A percentile compares a stretch with the other conserved stretches of the same genome.
These are phyloP conservation scores for Pardosa pseudoannulata DNA, from an alignment of 2,888 invertebrate species.

Conservation along the genomic window DNA sequence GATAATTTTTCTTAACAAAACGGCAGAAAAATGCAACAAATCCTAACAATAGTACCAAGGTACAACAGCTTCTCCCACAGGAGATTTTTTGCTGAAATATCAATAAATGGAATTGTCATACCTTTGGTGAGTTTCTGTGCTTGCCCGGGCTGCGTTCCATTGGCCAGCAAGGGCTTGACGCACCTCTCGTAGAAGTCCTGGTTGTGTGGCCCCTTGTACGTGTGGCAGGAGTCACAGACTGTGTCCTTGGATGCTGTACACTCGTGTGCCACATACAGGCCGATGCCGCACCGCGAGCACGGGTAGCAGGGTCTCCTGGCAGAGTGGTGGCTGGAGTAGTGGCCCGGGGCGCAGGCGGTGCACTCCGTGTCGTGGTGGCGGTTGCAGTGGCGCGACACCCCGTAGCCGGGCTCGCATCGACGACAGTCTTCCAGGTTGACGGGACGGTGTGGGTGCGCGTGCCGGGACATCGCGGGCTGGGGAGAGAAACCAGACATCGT, in stretches of 20 bases:
- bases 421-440: constrained; percentile 33
- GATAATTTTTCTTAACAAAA: too few relatives aligned
- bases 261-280: constrained; percentile 69
- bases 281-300: constrained; percentile 71
- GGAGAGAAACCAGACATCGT: too few relatives aligned
- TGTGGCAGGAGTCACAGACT: constrained; percentile 73
- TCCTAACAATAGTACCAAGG: too few relatives aligned
- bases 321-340: constrained; percentile 69
- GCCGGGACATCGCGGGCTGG: constrained; percentile 51
- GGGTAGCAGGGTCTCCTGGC: constrained; percentile 61
- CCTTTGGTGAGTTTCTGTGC: constrained; percentile 29
- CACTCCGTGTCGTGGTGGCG: constrained; percentile 66
- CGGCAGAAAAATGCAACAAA: too few relatives aligned
- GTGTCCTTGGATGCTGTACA: constrained; percentile 71
- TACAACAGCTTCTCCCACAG: too few relatives aligned
- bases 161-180: constrained; percentile 26
- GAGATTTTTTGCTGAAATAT: too few relatives aligned
- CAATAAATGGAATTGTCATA: too few relatives aligned
- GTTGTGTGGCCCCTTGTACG: constrained; percentile 67
- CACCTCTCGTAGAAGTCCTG: constrained; percentile 68
- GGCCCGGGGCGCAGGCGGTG: constrained; percentile 62
- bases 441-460: constrained; percentile 49
- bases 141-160: not conserved
- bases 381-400: constrained; percentile 59
- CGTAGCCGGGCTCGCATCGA: constrained; percentile 68